phyloP scores from a whole-genome alignment of 2,888 invertebrate species.

The Clunio marinus region DNA sequence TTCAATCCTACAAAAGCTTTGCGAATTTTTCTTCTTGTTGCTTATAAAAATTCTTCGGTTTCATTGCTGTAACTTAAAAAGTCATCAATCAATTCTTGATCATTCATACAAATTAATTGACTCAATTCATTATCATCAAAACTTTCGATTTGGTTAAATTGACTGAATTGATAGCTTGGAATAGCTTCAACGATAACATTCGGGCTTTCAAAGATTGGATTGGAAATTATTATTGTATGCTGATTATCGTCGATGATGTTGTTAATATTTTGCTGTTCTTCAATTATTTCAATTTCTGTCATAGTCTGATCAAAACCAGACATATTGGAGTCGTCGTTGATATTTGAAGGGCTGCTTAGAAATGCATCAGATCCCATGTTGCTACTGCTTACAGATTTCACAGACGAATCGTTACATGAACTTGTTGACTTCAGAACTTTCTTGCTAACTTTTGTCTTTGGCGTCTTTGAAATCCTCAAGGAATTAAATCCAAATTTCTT shows the following conservation, averaged over 20 bases:
- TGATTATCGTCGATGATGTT: constrained; percentile 35
- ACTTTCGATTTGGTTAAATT: constrained; percentile 22
- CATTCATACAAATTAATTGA: constrained; percentile 33
- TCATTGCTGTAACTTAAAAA: constrained; percentile 20
- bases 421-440: background rate
- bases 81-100: constrained; percentile 37
- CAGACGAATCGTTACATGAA: background rate
- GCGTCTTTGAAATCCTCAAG: background rate
- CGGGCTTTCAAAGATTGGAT: constrained; percentile 18
- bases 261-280: constrained; percentile 37
- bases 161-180: constrained; percentile 33
- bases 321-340: constrained; percentile 30
- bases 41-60: constrained; percentile 29
- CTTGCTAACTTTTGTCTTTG: background rate
- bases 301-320: constrained; percentile 16
- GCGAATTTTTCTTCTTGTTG: background rate
- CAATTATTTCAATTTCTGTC: constrained; percentile 31
- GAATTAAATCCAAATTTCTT: constrained; percentile 13
- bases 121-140: constrained; percentile 38
- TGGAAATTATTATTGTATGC: constrained; percentile 28
- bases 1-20: background rate
- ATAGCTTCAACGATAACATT: constrained; percentile 38
- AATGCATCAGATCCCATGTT: constrained; percentile 1
- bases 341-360: constrained; percentile 29
- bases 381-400: constrained; percentile 25